Conservation (phyloP, 2,888 invertebrate species). For the Drosophila aldrichi region DNA sequence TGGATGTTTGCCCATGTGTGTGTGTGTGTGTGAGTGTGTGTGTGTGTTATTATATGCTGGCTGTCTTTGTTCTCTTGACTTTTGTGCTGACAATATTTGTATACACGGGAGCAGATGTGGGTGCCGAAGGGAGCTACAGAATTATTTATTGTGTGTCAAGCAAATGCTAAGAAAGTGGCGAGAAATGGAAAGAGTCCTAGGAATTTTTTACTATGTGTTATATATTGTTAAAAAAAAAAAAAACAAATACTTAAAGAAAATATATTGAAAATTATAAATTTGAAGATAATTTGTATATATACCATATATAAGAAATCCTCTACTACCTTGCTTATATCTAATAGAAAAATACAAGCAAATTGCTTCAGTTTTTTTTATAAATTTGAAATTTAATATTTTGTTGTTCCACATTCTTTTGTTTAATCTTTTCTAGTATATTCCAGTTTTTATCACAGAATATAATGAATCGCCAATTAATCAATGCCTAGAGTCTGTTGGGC, state of each 20-base stretch:
- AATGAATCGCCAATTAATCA: slow-evolving; percentile 52
- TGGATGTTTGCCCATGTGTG: slow-evolving; percentile 38
- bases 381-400: too few species aligned
- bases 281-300: background rate
- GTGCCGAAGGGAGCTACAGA: slow-evolving; percentile 47
- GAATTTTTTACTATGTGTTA: background rate
- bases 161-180: slow-evolving; percentile 32
- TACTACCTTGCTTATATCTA: too few species aligned
- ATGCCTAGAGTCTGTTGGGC: slow-evolving; percentile 47
- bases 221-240: background rate
- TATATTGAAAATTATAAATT: too few species aligned
- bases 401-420: background rate
- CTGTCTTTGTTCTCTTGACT: slow-evolving; percentile 71
- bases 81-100: slow-evolving; percentile 67
- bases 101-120: slow-evolving; percentile 61
- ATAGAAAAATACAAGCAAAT: too few species aligned
- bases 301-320: too few species aligned
- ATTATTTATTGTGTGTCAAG: slow-evolving; percentile 42
- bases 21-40: slow-evolving; percentile 11
- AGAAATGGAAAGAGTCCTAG: slow-evolving; percentile 16
- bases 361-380: too few species aligned
- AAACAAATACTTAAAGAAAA: background rate
- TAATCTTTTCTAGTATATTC: background rate
- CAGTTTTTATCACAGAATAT: background rate
- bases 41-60: slow-evolving; percentile 41